These are phyloP conservation scores for Sepiola atlantica DNA, from an alignment of 2,888 invertebrate genomes.

Conservation along the genomic window DNA sequence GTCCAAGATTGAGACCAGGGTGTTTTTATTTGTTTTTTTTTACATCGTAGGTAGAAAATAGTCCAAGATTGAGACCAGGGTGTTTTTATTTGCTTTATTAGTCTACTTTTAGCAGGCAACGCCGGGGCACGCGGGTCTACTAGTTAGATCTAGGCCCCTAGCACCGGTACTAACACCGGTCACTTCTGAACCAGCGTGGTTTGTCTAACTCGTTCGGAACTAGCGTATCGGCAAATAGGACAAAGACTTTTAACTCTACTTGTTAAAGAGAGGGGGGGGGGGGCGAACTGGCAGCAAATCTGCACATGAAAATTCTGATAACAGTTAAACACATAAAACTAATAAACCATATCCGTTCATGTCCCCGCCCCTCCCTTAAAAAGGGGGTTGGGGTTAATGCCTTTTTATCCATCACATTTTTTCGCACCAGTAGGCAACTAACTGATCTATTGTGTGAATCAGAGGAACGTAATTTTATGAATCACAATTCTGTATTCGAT, in stretches of 20 bases:
- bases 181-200: no score
- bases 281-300: background rate
- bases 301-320: background rate
- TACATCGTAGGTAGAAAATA: no score
- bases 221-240: background rate
- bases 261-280: background rate
- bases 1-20: no score
- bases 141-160: no score
- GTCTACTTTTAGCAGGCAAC: no score
- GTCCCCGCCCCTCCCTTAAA: no score
- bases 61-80: no score
- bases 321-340: background rate
- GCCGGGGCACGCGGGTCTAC: background rate
- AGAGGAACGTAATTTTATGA: background rate
- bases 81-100: no score
- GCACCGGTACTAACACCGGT: no score
- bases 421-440: background rate
- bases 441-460: constrained; percentile 12
- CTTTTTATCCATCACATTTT: background rate
- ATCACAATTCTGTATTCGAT: background rate
- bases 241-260: background rate
- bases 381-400: background rate
- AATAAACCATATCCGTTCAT: background rate
- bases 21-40: no score
- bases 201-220: background rate